phyloP scores from a whole-genome alignment of 2,113 vertebrate species.

The Benitochromis conjunctus region DNA sequence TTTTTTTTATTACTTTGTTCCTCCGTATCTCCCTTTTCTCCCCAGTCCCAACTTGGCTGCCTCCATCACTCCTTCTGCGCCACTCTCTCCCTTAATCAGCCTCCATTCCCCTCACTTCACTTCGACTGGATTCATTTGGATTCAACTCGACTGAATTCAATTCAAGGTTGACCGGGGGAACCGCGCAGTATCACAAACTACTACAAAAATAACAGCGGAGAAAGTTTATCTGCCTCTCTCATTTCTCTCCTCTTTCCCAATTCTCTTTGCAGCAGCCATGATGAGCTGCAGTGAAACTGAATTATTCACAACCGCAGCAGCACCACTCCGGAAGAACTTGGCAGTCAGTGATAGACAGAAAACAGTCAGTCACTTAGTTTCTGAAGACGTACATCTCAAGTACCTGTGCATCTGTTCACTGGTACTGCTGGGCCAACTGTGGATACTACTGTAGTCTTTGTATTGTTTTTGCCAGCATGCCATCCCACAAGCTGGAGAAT shows the following conservation, averaged over 20 bases:
- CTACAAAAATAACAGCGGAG: background rate
- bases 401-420: constrained; percentile 17
- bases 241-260: background rate
- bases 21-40: background rate
- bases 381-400: constrained; percentile 37
- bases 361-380: constrained; percentile 37
- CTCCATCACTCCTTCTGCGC: background rate
- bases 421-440: background rate
- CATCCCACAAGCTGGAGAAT: background rate
- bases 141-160: constrained; percentile 4
- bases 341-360: constrained; percentile 32
- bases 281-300: constrained; percentile 63
- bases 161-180: background rate
- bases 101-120: constrained; percentile 16
- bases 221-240: background rate
- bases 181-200: background rate
- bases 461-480: background rate
- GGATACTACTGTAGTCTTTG: background rate
- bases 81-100: constrained; percentile 35
- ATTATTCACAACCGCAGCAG: constrained; percentile 64
- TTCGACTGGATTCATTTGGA: constrained; percentile 24
- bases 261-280: constrained; percentile 34
- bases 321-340: constrained; percentile 15
- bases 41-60: background rate
- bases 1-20: constrained; percentile 4